A percentile compares a stretch with the other conserved stretches of the same genome.
phyloP scores from a whole-genome alignment of 1,140 invertebrate genomes.

The Drosophila bocki region DNA sequence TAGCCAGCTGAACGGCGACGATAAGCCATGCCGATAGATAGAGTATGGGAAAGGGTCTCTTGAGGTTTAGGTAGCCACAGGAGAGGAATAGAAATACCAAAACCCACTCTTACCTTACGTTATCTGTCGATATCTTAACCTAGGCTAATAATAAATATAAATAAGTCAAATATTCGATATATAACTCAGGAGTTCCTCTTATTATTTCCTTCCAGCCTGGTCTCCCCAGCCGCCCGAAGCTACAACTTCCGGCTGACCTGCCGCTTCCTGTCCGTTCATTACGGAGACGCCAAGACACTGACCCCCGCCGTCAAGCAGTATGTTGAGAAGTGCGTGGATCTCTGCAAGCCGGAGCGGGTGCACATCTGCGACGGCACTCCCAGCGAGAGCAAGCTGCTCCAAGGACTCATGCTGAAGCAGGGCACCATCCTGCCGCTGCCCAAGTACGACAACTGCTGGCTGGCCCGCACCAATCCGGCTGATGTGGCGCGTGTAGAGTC shows the following conservation, averaged over 20 bases:
- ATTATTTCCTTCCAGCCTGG: slow-evolving; percentile 21
- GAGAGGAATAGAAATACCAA: rapidly evolving
- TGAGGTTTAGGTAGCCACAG: neutral
- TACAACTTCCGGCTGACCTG: slow-evolving; percentile 63
- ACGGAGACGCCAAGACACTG: slow-evolving; percentile 65
- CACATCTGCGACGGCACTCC: slow-evolving; percentile 94
- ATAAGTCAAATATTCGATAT: neutral
- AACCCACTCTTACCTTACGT: neutral
- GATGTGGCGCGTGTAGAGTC: slow-evolving; percentile 97
- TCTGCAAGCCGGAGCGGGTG: slow-evolving; percentile 91
- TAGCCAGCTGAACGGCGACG: slow-evolving; percentile 22
- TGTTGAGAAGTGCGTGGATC: slow-evolving; percentile 88
- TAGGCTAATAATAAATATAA: slow-evolving; percentile 8
- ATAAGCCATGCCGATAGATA: slow-evolving; percentile 4
- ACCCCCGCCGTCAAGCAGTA: slow-evolving; percentile 87
- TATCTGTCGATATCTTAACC: neutral
- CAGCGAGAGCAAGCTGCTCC: slow-evolving; percentile 89
- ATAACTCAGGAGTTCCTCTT: neutral
- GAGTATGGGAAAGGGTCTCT: slow-evolving; percentile 13
- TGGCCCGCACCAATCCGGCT: slow-evolving; percentile 95
- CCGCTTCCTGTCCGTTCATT: slow-evolving; percentile 65
- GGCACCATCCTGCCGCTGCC: slow-evolving; percentile 90
- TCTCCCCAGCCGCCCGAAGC: slow-evolving; percentile 19
- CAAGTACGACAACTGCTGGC: slow-evolving; percentile 96
- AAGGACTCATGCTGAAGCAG: slow-evolving; percentile 87